A percentile compares a stretch with the other conserved stretches of the same genome.
These are phyloP conservation scores for Rafetus swinhoei DNA, from an alignment of 2,113 vertebrate species.

Conservation along the genomic window DNA sequence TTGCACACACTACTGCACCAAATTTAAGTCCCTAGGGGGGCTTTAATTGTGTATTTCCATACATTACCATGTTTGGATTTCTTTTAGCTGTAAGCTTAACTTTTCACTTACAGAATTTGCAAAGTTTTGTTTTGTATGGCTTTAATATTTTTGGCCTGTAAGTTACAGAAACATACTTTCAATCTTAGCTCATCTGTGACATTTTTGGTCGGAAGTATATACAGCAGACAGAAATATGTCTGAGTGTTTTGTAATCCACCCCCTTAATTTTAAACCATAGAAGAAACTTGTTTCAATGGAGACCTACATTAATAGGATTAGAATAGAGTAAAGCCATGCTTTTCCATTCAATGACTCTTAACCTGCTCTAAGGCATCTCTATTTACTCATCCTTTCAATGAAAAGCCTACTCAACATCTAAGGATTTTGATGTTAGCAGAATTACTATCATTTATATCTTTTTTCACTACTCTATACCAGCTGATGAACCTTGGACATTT, in stretches of 20 bases:
- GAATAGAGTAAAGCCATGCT: constrained; percentile 46
- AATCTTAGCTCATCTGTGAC: neutral
- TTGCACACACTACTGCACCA: neutral
- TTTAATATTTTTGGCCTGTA: neutral
- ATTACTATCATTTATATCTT: constrained; percentile 63
- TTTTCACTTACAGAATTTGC: neutral
- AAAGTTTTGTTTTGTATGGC: neutral
- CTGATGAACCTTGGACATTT: constrained; percentile 38
- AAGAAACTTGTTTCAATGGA: constrained; percentile 52
- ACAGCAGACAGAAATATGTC: constrained; percentile 13
- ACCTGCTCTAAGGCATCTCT: constrained; percentile 62
- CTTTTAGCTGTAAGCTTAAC: neutral
- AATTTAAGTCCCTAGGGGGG: neutral
- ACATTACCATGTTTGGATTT: neutral
- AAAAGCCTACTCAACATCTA: constrained; percentile 37
- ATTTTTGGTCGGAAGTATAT: neutral
- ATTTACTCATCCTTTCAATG: constrained; percentile 70
- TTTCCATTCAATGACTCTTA: constrained; percentile 63
- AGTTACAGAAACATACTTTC: neutral
- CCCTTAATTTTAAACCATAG: constrained; percentile 36
- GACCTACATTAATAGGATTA: constrained; percentile 65
- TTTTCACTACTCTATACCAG: constrained; percentile 9
- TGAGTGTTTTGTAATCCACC: constrained; percentile 39
- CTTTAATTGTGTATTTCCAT: neutral
- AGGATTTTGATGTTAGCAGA: constrained; percentile 52